phyloP scores from a whole-genome alignment of 1,140 invertebrate genomes.

The Aphelenchoides besseyi region DNA sequence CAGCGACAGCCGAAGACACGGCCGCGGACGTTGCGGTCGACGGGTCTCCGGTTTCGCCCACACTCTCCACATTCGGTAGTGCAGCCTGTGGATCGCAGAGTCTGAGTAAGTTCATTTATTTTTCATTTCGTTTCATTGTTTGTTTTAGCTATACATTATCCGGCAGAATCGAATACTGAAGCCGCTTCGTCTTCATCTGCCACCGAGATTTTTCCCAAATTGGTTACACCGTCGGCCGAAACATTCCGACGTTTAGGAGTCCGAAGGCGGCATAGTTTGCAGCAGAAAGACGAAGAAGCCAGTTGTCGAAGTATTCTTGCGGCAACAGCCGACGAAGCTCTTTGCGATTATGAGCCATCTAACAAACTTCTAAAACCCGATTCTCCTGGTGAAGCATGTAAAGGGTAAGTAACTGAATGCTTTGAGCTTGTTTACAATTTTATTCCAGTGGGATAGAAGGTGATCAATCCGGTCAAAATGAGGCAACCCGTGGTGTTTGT shows the following conservation, averaged over 20 bases:
- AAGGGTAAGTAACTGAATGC: conserved; percentile 17
- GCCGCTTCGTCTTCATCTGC: background rate
- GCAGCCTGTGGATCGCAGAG: no score
- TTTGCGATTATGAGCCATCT: conserved; percentile 34
- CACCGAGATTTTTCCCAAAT: background rate
- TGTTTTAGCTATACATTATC: background rate
- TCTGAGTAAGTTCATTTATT: background rate
- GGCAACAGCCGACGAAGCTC: conserved; percentile 56
- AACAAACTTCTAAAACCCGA: conserved; percentile 54
- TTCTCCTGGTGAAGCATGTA: conserved; percentile 56
- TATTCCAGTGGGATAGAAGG: background rate
- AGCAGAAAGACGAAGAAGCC: conserved; percentile 15
- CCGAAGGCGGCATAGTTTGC: background rate
- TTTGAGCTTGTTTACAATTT: background rate
- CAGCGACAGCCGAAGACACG: background rate
- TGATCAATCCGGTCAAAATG: background rate
- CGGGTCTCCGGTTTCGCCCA: background rate
- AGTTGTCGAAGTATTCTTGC: conserved; percentile 49
- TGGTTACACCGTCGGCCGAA: background rate
- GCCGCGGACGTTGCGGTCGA: background rate
- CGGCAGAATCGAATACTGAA: background rate
- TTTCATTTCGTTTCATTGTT: background rate
- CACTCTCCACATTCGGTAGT: no score
- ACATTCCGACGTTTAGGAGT: background rate
- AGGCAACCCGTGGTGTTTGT: conserved; percentile 24